phyloP scores from a whole-genome alignment of 2,888 invertebrate genomes.

The Acronicta psi region DNA sequence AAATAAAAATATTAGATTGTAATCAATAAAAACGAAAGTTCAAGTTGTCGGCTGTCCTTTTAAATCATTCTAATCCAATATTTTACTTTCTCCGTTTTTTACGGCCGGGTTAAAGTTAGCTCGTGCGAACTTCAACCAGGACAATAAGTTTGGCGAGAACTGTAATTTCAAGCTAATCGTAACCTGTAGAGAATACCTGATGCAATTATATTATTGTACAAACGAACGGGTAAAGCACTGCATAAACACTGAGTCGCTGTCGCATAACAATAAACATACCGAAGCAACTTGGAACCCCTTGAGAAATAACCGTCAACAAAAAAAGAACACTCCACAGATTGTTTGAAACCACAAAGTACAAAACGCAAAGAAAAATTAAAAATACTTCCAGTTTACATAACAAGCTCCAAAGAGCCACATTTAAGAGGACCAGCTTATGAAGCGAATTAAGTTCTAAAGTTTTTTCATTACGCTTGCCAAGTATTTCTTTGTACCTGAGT shows the following conservation, averaged over 20 bases:
- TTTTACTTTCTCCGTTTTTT: too few relatives aligned
- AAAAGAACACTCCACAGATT: slow-evolving; percentile 42
- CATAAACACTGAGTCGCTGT: slow-evolving; percentile 14
- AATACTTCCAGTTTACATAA: slow-evolving; percentile 36
- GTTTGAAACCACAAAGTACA: slow-evolving; percentile 40
- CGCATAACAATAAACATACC: slow-evolving; percentile 19
- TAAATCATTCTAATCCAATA: too few relatives aligned
- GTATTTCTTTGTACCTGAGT: slow-evolving; percentile 55
- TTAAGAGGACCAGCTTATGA: slow-evolving; percentile 50
- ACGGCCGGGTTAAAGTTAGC: too few relatives aligned
- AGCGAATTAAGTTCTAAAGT: slow-evolving; percentile 56
- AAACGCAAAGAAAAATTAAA: slow-evolving; percentile 36
- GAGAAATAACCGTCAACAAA: slow-evolving; percentile 33
- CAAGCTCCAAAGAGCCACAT: slow-evolving; percentile 42
- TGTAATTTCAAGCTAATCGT: neutral
- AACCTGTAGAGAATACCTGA: neutral
- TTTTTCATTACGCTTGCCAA: slow-evolving; percentile 58
- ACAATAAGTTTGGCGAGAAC: too few relatives aligned
- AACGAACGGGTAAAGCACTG: neutral
- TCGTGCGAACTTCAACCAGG: too few relatives aligned
- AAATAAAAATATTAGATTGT: too few relatives aligned
- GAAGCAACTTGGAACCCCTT: slow-evolving; percentile 15
- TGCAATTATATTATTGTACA: neutral
- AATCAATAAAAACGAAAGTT: too few relatives aligned
- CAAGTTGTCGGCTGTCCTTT: too few relatives aligned